Percentiles rank a stretch among this genome's conserved stretches.
Conservation (phyloP, 1,140 invertebrate species). For the Goniozus legneri region DNA sequence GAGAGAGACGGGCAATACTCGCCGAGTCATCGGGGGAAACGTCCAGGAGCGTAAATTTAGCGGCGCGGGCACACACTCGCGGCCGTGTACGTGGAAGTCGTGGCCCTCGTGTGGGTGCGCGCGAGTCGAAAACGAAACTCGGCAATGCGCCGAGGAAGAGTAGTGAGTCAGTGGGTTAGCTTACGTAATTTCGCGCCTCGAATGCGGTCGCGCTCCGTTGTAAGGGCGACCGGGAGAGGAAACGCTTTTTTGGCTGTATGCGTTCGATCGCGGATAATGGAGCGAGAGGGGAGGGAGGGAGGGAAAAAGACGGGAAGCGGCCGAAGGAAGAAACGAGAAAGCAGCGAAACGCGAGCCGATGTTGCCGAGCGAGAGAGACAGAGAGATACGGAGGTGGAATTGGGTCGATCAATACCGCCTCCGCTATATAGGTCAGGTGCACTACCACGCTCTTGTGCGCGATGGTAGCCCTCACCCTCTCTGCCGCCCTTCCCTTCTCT, state of each 20-base stretch:
- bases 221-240: too few relatives aligned
- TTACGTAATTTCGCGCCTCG: slow-evolving; percentile 46
- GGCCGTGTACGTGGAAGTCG: too few relatives aligned
- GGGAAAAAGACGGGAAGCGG: slow-evolving; percentile 11
- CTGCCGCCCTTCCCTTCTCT: background rate
- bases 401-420: slow-evolving; percentile 48
- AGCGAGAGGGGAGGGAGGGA: slow-evolving; percentile 7
- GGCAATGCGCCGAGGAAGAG: slow-evolving; percentile 29
- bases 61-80: too few relatives aligned
- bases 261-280: slow-evolving; percentile 19
- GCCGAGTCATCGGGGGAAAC: too few relatives aligned
- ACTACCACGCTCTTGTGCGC: slow-evolving; percentile 33
- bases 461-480: too few relatives aligned
- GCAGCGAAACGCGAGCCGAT: slow-evolving; percentile 1
- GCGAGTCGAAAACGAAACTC: slow-evolving; percentile 14
- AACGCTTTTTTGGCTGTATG: too few relatives aligned
- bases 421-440: slow-evolving; percentile 49
- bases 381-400: slow-evolving; percentile 27
- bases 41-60: too few relatives aligned
- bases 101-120: background rate
- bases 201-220: too few relatives aligned
- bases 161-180: slow-evolving; percentile 46
- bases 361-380: background rate
- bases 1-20: too few relatives aligned
- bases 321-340: slow-evolving; percentile 16